phyloP scores from a whole-genome alignment of 2,888 invertebrate genomes.

The Elegia similella region DNA sequence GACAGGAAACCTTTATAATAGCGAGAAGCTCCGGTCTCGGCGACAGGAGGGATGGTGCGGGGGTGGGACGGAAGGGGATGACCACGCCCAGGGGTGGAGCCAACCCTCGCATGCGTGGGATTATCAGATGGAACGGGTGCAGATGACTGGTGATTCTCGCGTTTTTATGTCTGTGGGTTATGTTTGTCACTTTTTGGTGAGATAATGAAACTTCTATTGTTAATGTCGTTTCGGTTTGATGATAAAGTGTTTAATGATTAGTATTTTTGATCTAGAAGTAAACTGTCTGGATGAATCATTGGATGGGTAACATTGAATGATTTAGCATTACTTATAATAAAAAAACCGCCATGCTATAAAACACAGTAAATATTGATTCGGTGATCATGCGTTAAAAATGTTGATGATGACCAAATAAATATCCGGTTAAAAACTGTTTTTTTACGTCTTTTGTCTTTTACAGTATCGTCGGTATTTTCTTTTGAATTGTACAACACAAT shows the following conservation, averaged over 20 bases:
- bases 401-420: too few species aligned
- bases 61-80: constrained; percentile 30
- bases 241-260: constrained; percentile 6
- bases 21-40: constrained; percentile 60
- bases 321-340: too few species aligned
- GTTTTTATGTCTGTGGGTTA: constrained; percentile 11
- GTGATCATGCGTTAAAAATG: too few species aligned
- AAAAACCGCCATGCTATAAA: too few species aligned
- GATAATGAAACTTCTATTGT: constrained; percentile 2
- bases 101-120: constrained; percentile 43
- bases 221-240: background rate
- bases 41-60: constrained; percentile 32
- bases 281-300: background rate
- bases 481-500: too few species aligned
- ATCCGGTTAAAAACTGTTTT: too few species aligned
- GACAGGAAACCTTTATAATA: constrained; percentile 80
- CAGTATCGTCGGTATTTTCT: too few species aligned
- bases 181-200: constrained; percentile 11
- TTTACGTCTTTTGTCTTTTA: too few species aligned
- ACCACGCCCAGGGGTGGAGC: constrained; percentile 52
- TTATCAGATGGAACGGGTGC: constrained; percentile 28
- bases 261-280: background rate
- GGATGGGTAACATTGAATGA: too few species aligned
- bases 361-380: too few species aligned
- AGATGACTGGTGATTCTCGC: constrained; percentile 20